Base-by-base conservation (phyloP, 2,888 invertebrate genomes). In the Eurytoma adleriae region DNA sequence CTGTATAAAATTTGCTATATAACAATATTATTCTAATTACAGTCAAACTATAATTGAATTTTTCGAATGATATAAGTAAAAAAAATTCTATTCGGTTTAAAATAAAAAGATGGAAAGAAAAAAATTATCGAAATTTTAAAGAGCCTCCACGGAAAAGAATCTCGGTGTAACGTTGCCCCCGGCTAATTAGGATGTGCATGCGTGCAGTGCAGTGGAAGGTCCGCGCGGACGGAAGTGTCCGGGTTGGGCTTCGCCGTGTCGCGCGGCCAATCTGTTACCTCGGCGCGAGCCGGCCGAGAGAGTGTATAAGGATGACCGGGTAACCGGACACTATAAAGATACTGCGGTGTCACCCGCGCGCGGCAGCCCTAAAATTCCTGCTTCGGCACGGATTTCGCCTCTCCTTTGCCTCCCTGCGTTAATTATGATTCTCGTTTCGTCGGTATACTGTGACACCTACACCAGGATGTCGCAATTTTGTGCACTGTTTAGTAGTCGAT, bases 291-390 rank as follows among this genome's bases (percentile, higher is more conserved):
- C 4, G n/a, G 1, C n/a, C 16, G 54, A 54, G 50, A 50, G 10
- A 52, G n/a, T 54, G 54, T 54, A n/a, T n/a, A n/a, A n/a, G 54
- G 54, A 14, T n/a, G n/a, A 54, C 14, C 64, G 64, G 13, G 64
- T 18, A 48, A 40, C 18, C 13, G 2, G 30, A 64, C 40, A 64
- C n/a, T 2, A 40, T n/a, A 40, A 3, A n/a, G 64, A 18, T 64
- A 40, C 40, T 40, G 40, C 12, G 4, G 40, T n/a, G 64, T 18
- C 18, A 13, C 30, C 30, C 18, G n/a, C 18, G 56, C 18, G n/a
- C 27, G 16, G 69, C 69, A 57, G 56, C 40, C 30, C 56, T 27
- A 69, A 27, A 69, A 30, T 62, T n/a, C 16, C 16, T 10, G 10
- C 40, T 10, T 40, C 10, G 40, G 40, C 40, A 40, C 40, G 7